Evolutionary conservation across 2,113 vertebrate species (phyloP).

Genomic region (Pyrgilauda ruficollis): DNA sequence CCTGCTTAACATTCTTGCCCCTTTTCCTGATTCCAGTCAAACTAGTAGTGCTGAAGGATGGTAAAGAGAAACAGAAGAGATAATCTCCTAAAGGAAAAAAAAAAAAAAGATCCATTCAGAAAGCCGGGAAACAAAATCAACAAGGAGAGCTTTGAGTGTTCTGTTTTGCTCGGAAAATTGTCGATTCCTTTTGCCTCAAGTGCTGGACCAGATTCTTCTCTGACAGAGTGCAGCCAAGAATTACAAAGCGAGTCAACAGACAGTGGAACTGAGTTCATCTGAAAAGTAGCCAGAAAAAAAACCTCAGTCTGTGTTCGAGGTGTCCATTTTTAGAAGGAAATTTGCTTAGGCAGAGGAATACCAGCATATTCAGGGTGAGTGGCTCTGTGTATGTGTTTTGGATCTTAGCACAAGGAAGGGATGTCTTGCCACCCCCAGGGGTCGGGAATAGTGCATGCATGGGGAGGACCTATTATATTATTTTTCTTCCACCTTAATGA

Average conservation of each 20-base stretch:
- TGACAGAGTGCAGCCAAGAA: conserved; percentile 54
- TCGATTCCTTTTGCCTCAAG: neutral
- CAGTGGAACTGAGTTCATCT: conserved; percentile 43
- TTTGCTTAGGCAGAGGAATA: conserved; percentile 44
- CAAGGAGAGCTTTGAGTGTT: conserved; percentile 25
- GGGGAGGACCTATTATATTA: conserved; percentile 72
- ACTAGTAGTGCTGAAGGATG: neutral
- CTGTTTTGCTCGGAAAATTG: neutral
- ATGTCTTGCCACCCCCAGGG: conserved; percentile 56
- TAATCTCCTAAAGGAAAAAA: neutral
- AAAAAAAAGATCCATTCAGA: neutral
- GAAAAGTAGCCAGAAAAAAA: conserved; percentile 28
- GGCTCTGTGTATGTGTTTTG: conserved; percentile 31
- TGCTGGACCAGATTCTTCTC: conserved; percentile 43
- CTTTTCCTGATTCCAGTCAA: neutral
- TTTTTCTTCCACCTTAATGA: conserved; percentile 77
- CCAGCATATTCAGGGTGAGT: conserved; percentile 31
- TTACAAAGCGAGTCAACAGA: conserved; percentile 47
- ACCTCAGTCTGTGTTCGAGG: neutral
- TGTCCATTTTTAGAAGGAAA: conserved; percentile 57
- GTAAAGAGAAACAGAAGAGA: neutral
- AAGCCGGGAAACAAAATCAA: conserved; percentile 6
- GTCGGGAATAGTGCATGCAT: conserved; percentile 70
- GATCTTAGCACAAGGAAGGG: conserved; percentile 53
- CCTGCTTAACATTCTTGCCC: neutral